phyloP scores from a whole-genome alignment of 2,113 vertebrate species.

The Melanocharis versteri region DNA sequence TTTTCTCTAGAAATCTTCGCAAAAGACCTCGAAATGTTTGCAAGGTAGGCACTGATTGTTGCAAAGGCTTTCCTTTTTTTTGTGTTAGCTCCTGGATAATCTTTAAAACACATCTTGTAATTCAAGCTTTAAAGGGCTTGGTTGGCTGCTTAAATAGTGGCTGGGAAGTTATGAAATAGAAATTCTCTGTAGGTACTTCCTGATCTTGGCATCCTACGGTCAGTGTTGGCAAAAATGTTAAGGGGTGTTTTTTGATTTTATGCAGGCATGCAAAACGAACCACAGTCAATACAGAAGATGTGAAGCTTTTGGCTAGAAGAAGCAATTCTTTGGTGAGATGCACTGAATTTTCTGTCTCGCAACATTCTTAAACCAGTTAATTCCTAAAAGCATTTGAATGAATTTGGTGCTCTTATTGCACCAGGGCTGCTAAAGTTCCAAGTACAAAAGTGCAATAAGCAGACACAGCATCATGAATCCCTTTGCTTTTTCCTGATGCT shows the following conservation, averaged over 20 bases:
- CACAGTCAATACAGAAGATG: constrained; percentile 85
- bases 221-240: not conserved
- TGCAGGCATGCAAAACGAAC: constrained; percentile 91
- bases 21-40: constrained; percentile 91
- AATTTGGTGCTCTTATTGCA: not conserved
- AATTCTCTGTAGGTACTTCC: not conserved
- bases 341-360: not conserved
- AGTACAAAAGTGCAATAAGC: not conserved
- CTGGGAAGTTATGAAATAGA: not conserved
- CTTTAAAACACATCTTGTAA: not conserved
- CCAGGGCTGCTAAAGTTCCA: not conserved
- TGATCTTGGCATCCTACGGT: not conserved
- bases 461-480: not conserved
- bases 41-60: constrained; percentile 76
- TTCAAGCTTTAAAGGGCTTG: not conserved
- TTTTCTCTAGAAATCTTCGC: constrained; percentile 86
- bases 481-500: not conserved
- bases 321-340: constrained; percentile 87
- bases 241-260: not conserved
- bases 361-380: constrained; percentile 6
- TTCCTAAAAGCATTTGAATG: constrained; percentile 30
- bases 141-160: not conserved
- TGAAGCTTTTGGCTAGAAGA: constrained; percentile 87
- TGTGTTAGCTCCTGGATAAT: not conserved
- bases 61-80: not conserved